Base-by-base conservation (phyloP, 2,797 vertebrate species). In the Scolopax bukidnonensis region DNA sequence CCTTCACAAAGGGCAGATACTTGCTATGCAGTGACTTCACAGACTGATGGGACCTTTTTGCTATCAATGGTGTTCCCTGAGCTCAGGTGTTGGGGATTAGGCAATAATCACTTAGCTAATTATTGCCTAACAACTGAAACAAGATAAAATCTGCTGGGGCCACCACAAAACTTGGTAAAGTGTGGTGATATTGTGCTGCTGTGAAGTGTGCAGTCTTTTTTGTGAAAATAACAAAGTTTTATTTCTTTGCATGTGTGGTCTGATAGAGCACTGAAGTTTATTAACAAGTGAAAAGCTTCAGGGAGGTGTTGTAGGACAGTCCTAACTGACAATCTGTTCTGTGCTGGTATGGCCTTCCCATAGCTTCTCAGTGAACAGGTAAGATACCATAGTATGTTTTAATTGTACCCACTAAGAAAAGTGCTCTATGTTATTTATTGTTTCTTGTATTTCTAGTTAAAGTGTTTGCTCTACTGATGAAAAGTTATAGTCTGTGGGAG, bases 111-210 rank as follows among this genome's bases (percentile, higher is more conserved):
- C 9, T 28, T 53, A 28, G 21, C 25, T 70, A 70, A 53, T 24
- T 57, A 15, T 40, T 70, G 40, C 33, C 27, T 48, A 30, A 32
- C 7, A 33, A 13, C 24, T 16, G 8, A 51, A 59, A 32, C 11
- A 43, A 54, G 59, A 13, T 24, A 48, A 77, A 83, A n/a, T 19
- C 10, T 61, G 41, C 27, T 67, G 47, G 54, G 28, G 16, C 5
- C 6, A 6, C 30, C 2, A 2, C 4, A 30, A 17, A 13, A 2
- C 0, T 0, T 16, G 21, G 7, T 24, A 21, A n/a, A 19, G 8
- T 28, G 7, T 10, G 23, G 14, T 11, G 36, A 4, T 32, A 0
- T 0, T 36, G 11, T 30, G 3, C 1, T 43, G 5, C 6, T 61
- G 10, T 1, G n/a, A 28, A 36, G 10, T 17, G 24, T 41, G 2